Base-by-base conservation (phyloP, 2,888 invertebrate species). In the Polyommatus iphigenia region DNA sequence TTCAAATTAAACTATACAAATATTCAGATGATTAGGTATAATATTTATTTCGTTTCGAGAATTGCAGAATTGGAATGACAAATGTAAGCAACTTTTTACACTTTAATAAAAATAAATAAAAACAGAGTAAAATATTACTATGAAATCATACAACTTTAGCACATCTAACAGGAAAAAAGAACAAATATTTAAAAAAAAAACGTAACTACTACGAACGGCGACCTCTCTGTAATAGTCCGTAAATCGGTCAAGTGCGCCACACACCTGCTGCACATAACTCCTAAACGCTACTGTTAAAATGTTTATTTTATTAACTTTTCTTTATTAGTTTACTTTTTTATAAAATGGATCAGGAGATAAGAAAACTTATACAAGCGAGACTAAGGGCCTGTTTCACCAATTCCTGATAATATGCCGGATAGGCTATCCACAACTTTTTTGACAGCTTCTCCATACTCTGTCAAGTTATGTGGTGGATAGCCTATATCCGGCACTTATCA, bases 221-320 rank as follows among this genome's bases (percentile, higher is more conserved):
- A 13, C 50, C 75, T 72, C 20, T 29, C 10, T 72, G n/a, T 72
- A 75, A 75, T 75, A 54, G 50, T 29, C 10, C 50, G 13, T 24
- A 41, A 75, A 24, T 50, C 75, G 75, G 75, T 75, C 75, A 75
- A 75, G 75, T 75, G 6, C 75, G 18, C 15, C 10, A 73, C 75
- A 29, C 75, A 75, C 75, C 75, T 75, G 75, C 75, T 54, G 24
- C 75, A 29, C 20, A 5, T 73, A 36, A 46, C 72, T 24, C 15
- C 67, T 67, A 29, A 32, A 18, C 15, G 67, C 15, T 62, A 62
- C 10, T 3, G 1, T 24, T 62, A 62, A 24, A 24, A 24, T 59
- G 8, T 62, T 24, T 62, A 24, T 62, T 10, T 10, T 13, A 24
- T 62, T 62, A n/a, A 20, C 24, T 59, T 59, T 59, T 10, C 8